Conservation (phyloP, 2,797 vertebrate genomes). For the Argyrosomus regius region DNA sequence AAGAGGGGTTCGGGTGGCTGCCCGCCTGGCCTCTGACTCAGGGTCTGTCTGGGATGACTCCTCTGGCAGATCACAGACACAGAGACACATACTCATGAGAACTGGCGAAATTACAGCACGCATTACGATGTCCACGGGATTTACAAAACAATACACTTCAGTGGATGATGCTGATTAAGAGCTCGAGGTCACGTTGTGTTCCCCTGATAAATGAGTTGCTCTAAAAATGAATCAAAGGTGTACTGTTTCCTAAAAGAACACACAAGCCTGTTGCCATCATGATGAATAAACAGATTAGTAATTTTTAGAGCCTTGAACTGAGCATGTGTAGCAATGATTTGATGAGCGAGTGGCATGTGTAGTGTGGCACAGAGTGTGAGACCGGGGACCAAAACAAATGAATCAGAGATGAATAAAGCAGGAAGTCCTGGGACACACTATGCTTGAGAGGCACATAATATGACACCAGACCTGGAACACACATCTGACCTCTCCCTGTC, state of each 20-base stretch:
- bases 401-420: conserved; percentile 71
- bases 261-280: conserved; percentile 29
- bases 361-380: conserved; percentile 14
- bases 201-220: conserved; percentile 51
- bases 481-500: conserved; percentile 65
- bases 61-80: conserved; percentile 47
- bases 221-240: conserved; percentile 58
- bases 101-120: conserved; percentile 52
- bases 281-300: conserved; percentile 50
- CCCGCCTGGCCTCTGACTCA: conserved; percentile 74
- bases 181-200: conserved; percentile 36
- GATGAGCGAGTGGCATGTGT: conserved; percentile 51
- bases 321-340: conserved; percentile 33
- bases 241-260: conserved; percentile 60
- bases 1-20: conserved; percentile 45
- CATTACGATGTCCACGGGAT: conserved; percentile 44
- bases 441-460: conserved; percentile 60
- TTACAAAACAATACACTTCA: conserved; percentile 55
- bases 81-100: conserved; percentile 54
- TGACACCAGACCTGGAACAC: conserved; percentile 66
- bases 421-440: conserved; percentile 47
- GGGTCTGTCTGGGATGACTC: conserved; percentile 73
- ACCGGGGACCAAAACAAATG: conserved; percentile 60
- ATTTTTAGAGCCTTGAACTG: conserved; percentile 27
- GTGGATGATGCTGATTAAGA: conserved; percentile 58